Base-by-base conservation (phyloP, 92 coral and sea anemone species). In the Metridium senile region DNA sequence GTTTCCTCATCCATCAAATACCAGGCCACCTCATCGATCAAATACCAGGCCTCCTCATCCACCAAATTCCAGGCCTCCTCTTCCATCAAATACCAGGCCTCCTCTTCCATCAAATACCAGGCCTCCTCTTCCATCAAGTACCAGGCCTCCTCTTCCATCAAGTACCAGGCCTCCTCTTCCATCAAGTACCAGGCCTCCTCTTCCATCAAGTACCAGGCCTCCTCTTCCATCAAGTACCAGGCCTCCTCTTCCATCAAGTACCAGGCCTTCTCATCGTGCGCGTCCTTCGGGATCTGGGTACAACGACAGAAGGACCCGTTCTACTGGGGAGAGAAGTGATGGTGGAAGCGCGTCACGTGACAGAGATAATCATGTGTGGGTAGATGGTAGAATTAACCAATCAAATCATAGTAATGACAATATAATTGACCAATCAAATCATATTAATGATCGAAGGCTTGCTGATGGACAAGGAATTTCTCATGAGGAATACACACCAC, bases 361-460 rank as follows among this genome's bases (percentile, higher is more conserved):
- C 31, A 61, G 66, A 26, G 23, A 54, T 54, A 54, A 20, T 21
- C n/a, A 54, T 54, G 17, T 54, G 17, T 13, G 69, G 69, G 22
- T 22, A 59, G 22, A 26, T 26, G 22, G 32, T 26, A 59, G 31
- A 59, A 22, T 2, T 59, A 26, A 54, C 59, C 59, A 54, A 54
- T 54, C 59, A 54, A 54, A 54, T 54, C 59, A 54, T 6, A 63
- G 39, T 8, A 63, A 63, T 63, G 69, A 63, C 69, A 28, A 8
- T 63, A 63, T 29, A 63, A 63, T 13, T 35, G 45, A 59, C 31
- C n/a, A 59, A 59, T 59, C 17, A 59, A 6, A 59, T 16, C 23
- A 9, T 23, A 59, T 2, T 23, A 10, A 59, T 59, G 66, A 59
- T 20, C 9, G 23, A 54, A 10, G 61, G 23, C 61, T 54, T 10